Percentiles rank a stretch among this genome's conserved stretches.
phyloP scores from a whole-genome alignment of 92 coral and sea anemone species.

The Bergia puertoricense region DNA sequence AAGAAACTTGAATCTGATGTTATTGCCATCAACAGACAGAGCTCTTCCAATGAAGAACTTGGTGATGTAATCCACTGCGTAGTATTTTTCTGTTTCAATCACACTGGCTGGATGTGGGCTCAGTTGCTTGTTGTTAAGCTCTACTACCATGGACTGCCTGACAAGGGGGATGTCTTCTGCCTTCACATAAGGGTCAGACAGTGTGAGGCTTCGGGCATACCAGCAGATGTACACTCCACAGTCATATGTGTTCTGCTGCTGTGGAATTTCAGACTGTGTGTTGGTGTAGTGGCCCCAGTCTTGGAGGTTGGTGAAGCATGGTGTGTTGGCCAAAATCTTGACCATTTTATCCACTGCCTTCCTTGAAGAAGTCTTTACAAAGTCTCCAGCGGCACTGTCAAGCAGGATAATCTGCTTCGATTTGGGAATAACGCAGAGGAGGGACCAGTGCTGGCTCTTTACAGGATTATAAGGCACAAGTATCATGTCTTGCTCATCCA shows the following conservation, averaged over 20 bases:
- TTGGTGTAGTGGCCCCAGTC: constrained; percentile 38
- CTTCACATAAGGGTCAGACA: constrained; percentile 17
- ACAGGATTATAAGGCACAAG: constrained; percentile 15
- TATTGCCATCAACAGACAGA: constrained; percentile 19
- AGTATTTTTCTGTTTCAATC: constrained; percentile 33
- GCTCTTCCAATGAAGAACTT: constrained; percentile 48
- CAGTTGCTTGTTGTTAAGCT: constrained; percentile 30
- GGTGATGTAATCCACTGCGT: constrained; percentile 33
- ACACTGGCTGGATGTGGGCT: constrained; percentile 34
- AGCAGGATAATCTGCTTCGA: constrained; percentile 24
- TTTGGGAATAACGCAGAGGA: constrained; percentile 19
- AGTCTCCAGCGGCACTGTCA: constrained; percentile 25
- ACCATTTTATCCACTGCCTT: constrained; percentile 9
- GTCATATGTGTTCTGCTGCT: constrained; percentile 41
- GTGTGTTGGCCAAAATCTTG: constrained; percentile 18
- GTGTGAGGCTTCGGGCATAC: constrained; percentile 28
- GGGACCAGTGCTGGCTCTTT: constrained; percentile 16
- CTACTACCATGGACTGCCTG: constrained; percentile 33
- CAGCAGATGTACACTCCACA: constrained; percentile 26
- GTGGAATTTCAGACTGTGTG: constrained; percentile 27
- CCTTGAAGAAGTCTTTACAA: neutral
- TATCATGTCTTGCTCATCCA: constrained; percentile 14
- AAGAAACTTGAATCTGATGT: constrained; percentile 33
- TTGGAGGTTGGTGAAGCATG: constrained; percentile 15
- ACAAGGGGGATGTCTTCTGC: constrained; percentile 24